A percentile compares a stretch with the other conserved stretches of the same genome.
These are phyloP conservation scores for Aelia acuminata DNA, from an alignment of 2,888 invertebrate species.

Conservation along the genomic window DNA sequence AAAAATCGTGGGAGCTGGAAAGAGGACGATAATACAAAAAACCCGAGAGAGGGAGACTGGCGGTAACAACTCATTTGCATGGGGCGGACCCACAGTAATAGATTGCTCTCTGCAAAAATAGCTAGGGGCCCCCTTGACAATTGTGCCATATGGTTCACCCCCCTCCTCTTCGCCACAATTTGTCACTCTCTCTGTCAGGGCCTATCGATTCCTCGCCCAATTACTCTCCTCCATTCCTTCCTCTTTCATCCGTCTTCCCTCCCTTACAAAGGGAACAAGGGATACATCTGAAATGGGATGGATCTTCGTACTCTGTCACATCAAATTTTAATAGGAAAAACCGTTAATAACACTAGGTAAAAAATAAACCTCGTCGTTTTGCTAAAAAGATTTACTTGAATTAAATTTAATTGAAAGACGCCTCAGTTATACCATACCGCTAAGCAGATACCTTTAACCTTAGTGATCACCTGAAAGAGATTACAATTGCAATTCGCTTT, in stretches of 20 bases:
- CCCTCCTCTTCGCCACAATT: constrained; percentile 31
- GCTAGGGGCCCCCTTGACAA: not conserved
- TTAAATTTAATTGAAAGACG: too few relatives aligned
- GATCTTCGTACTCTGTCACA: not conserved
- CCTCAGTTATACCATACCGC: too few relatives aligned
- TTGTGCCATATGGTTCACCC: constrained; percentile 38
- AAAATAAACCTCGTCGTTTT: too few relatives aligned
- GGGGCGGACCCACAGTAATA: constrained; percentile 47
- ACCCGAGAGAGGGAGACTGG: not conserved
- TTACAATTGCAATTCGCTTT: too few relatives aligned
- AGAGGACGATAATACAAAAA: constrained; percentile 10
- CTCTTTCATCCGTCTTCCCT: constrained; percentile 16
- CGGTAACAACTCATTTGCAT: constrained; percentile 57
- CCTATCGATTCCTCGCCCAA: constrained; percentile 12
- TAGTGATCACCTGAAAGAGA: too few relatives aligned
- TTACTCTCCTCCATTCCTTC: constrained; percentile 28
- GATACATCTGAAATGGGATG: not conserved
- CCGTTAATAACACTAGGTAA: too few relatives aligned
- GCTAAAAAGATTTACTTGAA: too few relatives aligned
- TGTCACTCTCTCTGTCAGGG: constrained; percentile 36
- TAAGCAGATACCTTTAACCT: too few relatives aligned
- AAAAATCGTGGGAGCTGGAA: not conserved
- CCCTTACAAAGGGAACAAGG: too few relatives aligned
- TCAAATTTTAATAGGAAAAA: too few relatives aligned
- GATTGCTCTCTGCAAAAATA: constrained; percentile 49